Evolutionary conservation across 2,888 invertebrate genomes (phyloP), one percentile per base, ranked within the genome.

Genomic region (Lamellibrachia columna): DNA sequence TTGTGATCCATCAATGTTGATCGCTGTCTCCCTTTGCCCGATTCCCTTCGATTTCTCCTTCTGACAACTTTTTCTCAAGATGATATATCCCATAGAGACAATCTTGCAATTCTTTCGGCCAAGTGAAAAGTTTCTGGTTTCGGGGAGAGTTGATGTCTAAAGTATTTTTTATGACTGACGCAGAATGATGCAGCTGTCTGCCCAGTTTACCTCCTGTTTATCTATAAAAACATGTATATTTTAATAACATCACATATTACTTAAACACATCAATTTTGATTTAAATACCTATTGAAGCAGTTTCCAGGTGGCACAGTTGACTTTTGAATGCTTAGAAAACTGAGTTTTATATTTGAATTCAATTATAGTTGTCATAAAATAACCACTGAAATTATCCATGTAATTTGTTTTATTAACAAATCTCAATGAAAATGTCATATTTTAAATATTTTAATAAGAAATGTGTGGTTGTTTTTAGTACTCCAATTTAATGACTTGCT

Each of bases 71-170:
- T 75, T 75, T 75, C 75, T 75, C 22, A 15, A 15, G 75, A 75
- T 22, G 75, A 75, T 75, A 75, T 75, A 22, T 75, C 22, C 75
- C 75, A 22, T 15, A 15, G 4, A 75, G 75, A 75, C 75, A 22
- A 75, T 75, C 75, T 75, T 75, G 75, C 75, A 75, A 75, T 75
- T 75, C 75, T 75, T 75, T 75, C 22, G 75, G n/a, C 15, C 75
- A 75, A 75, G 75, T 75, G 75, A 75, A 75, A 75, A 11, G 22
- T 75, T 75, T 75, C 75, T 75, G 22, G 75, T 75, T 75, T 15
- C 75, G 22, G 6, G 22, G 15, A 6, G 75, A 15, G 75, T 22
- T 40, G 22, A 75, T 75, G 75, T 75, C 55, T 55, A 7, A 55
- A 55, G 9, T 55, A 9, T 55, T 55, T 75, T 75, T 75, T 75